These are phyloP conservation scores for Chunga burmeisteri DNA, from an alignment of 2,113 vertebrate genomes.

Conservation along the genomic window DNA sequence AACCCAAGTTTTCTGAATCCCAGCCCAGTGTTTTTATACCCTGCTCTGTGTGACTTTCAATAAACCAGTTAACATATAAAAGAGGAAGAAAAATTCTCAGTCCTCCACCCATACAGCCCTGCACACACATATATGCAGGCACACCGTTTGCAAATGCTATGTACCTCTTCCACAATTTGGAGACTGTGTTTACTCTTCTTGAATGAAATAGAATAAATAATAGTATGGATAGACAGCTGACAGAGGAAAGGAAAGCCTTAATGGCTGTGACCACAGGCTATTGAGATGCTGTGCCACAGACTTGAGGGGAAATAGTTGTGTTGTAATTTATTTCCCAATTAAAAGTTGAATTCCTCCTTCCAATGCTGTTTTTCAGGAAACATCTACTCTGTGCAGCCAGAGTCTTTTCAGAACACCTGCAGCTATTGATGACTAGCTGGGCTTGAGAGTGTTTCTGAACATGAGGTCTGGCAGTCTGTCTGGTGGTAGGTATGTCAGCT, in stretches of 20 bases:
- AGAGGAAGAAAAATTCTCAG: neutral
- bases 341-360: neutral
- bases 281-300: neutral
- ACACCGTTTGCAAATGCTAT: neutral
- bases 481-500: neutral
- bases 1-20: neutral
- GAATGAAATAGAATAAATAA: neutral
- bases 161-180: neutral
- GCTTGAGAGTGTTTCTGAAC: neutral
- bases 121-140: neutral
- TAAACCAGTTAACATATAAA: neutral
- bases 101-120: neutral
- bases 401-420: neutral
- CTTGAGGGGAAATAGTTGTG: neutral
- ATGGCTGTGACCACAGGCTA: neutral
- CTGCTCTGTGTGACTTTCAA: neutral
- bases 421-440: neutral
- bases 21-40: neutral
- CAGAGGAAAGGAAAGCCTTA: neutral
- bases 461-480: neutral
- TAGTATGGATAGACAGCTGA: neutral
- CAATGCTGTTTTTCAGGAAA: neutral
- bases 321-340: neutral
- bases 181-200: neutral
- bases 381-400: neutral